phyloP scores from a whole-genome alignment of 2,797 vertebrate genomes.

The Eospalax fontanierii region DNA sequence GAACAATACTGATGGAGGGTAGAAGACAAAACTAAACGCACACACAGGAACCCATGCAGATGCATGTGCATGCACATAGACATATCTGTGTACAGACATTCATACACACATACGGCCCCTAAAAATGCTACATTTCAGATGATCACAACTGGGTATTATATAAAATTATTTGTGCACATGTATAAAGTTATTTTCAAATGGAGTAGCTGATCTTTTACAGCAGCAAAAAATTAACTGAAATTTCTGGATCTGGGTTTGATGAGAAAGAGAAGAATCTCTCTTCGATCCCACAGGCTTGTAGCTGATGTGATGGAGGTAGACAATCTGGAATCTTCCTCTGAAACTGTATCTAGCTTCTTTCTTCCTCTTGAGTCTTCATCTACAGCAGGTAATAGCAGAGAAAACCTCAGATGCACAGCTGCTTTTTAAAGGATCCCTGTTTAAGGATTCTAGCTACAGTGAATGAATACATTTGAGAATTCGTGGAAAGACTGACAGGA shows the following conservation, averaged over 20 bases:
- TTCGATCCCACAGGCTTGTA: neutral
- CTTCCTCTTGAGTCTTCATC: neutral
- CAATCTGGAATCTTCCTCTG: neutral
- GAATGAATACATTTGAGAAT: too few relatives aligned
- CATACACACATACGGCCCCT: too few relatives aligned
- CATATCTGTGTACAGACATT: too few relatives aligned
- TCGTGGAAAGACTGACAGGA: accelerated
- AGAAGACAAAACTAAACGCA: neutral
- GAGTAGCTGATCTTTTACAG: neutral
- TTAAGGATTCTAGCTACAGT: neutral
- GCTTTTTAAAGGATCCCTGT: neutral
- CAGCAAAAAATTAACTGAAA: too few relatives aligned
- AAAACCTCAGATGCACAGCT: accelerated
- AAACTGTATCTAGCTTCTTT: neutral
- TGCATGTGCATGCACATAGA: neutral
- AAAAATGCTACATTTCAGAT: too few relatives aligned
- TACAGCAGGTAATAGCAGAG: neutral
- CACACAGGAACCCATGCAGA: neutral
- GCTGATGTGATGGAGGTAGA: neutral
- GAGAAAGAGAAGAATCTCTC: neutral
- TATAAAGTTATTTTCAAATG: neutral
- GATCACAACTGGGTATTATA: neutral
- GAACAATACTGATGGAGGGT: neutral
- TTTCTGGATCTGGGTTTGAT: neutral
- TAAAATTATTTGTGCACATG: neutral